phyloP scores from a whole-genome alignment of 2,888 invertebrate species.

The Smittia aterrima region DNA sequence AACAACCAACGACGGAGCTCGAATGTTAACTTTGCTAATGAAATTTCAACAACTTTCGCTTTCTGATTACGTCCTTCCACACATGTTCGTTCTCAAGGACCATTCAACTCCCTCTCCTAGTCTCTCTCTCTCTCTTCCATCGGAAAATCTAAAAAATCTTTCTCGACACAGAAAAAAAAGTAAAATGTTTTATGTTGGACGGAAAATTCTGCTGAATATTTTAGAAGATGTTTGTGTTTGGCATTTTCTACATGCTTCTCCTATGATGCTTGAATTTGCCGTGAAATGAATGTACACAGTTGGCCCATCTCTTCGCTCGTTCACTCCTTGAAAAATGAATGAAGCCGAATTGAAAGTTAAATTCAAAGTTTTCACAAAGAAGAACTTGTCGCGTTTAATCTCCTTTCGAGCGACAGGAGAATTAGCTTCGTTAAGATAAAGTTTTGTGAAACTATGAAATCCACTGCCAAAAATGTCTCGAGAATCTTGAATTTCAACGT shows the following conservation, averaged over 20 bases:
- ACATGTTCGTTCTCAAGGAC: constrained; percentile 6
- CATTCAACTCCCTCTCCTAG: neutral
- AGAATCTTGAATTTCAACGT: neutral
- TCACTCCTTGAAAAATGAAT: neutral
- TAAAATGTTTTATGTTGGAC: constrained; percentile 17
- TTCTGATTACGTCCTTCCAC: neutral
- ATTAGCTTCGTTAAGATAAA: neutral
- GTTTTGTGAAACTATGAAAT: neutral
- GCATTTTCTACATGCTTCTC: constrained; percentile 23
- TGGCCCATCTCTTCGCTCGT: neutral
- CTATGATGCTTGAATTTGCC: neutral
- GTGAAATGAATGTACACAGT: neutral
- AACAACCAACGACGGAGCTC: neutral
- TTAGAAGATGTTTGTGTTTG: constrained; percentile 20
- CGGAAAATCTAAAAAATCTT: constrained; percentile 16
- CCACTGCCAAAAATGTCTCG: neutral
- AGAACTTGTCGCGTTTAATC: neutral
- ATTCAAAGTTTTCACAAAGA: neutral
- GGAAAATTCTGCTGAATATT: constrained; percentile 27
- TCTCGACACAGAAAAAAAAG: neutral
- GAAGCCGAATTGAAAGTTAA: neutral
- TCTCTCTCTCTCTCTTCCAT: neutral
- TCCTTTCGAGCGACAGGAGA: neutral
- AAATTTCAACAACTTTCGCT: constrained; percentile 25
- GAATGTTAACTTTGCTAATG: constrained; percentile 14